These are phyloP conservation scores for Eutrigla gurnardus DNA, from an alignment of 2,797 vertebrate genomes.

Conservation along the genomic window DNA sequence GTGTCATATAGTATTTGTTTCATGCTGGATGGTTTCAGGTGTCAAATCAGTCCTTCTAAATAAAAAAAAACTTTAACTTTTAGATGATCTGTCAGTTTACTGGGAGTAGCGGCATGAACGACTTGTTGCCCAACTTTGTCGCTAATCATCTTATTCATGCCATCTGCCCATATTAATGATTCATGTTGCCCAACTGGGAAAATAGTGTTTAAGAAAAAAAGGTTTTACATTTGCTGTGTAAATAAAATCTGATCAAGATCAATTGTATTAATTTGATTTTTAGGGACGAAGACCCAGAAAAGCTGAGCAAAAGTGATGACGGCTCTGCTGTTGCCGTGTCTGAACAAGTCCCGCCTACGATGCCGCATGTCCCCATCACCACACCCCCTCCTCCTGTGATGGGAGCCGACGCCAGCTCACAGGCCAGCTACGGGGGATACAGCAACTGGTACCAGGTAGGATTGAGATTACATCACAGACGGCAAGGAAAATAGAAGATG, in stretches of 20 bases:
- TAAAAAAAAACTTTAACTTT: too few species aligned
- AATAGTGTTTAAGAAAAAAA: not conserved
- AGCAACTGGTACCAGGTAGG: constrained; percentile 87
- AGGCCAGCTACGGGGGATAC: constrained; percentile 78
- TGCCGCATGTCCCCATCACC: constrained; percentile 79
- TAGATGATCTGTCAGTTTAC: too few species aligned
- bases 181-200: not conserved
- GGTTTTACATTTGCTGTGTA: not conserved
- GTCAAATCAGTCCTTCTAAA: not conserved
- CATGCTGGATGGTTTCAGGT: not conserved
- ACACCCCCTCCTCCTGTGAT: constrained; percentile 80
- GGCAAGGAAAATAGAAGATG: not conserved
- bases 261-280: not conserved
- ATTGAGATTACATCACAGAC: not conserved
- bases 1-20: not conserved
- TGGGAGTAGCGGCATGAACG: too few species aligned
- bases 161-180: not conserved
- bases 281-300: constrained; percentile 83
- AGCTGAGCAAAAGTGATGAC: constrained; percentile 80
- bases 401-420: constrained; percentile 73
- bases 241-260: not conserved
- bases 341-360: constrained; percentile 60
- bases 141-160: not conserved
- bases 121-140: too few species aligned
- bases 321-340: constrained; percentile 56